Base-by-base conservation (phyloP, 2,888 invertebrate genomes). In the Calameuta filiformis region DNA sequence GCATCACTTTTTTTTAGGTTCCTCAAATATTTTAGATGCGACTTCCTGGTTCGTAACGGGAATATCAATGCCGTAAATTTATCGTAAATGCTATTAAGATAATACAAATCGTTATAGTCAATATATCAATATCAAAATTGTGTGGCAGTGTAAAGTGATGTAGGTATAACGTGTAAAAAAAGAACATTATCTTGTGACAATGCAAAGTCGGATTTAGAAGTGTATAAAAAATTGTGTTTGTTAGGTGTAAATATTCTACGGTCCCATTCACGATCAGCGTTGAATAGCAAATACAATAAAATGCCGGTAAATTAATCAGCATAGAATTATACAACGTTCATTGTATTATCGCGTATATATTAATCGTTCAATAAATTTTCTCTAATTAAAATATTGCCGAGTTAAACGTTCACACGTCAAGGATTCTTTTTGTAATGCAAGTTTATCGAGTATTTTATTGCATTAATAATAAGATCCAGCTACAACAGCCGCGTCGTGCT, bases 11-110 rank as follows among this genome's bases (percentile, higher is more conserved):
- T 9, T 40, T 56, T 56, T 23, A 12, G 1, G 23, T 56, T 56
- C 56, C 56, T 56, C 9, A 56, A 56, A 56, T 23, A 56, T 56
- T 23, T 23, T 30, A 34, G 3, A 71, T 15, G 12, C 23, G 71
- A 33, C 31, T 23, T 23, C 1, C 56, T 23, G 9, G 56, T 56
- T 56, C 56, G 56, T 56, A 56, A 56, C 9, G 23, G 12, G 35
- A 33, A 37, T 77, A 73, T 23, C 15, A 69, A 12, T 12, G 76
- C 71, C 69, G 35, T 78, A 73, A 78, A 75, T 35, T 78, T 68
- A 76, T 76, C 78, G 73, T 78, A 56, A 78, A 78, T 73, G 56
- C 23, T n/a, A 56, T 56, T 56, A 56, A 56, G 56, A 56, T 56
- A 56, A 56, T 23, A 56, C 23, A 56, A 56, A 56, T 56, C 23